These are phyloP conservation scores for Neomorphus geoffroyi DNA, from an alignment of 2,797 vertebrate genomes.

Conservation along the genomic window DNA sequence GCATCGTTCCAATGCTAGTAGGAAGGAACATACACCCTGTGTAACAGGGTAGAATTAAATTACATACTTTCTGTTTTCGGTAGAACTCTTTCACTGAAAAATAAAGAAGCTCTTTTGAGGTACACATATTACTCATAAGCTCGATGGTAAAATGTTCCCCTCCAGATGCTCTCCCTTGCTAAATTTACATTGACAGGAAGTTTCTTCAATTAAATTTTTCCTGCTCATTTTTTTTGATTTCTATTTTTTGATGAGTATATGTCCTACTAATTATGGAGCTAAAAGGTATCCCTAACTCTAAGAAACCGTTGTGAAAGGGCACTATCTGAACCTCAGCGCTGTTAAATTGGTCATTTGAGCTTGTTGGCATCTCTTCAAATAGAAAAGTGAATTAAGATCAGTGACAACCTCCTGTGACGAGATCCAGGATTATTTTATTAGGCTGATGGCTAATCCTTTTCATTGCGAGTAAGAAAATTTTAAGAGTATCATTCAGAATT, in stretches of 20 bases:
- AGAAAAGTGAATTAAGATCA: neutral
- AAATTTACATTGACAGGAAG: neutral
- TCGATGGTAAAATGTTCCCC: neutral
- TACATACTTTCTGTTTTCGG: neutral
- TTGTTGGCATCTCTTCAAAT: neutral
- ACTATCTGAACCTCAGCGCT: neutral
- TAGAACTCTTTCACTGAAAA: neutral
- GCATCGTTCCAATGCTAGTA: neutral
- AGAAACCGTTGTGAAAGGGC: neutral
- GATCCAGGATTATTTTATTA: conserved; percentile 23
- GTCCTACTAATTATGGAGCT: neutral
- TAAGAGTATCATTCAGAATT: neutral
- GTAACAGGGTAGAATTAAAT: neutral
- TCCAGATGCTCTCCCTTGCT: neutral
- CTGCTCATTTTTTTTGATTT: conserved; percentile 1
- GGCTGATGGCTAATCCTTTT: neutral
- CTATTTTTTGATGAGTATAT: neutral
- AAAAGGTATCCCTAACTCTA: neutral
- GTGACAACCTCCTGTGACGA: neutral
- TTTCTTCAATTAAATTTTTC: neutral
- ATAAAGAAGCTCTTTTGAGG: neutral
- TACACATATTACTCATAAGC: neutral
- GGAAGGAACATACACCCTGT: neutral
- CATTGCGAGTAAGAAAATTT: neutral
- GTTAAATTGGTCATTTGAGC: neutral